Evolutionary conservation across 1,140 invertebrate species (phyloP).

Genomic region (Bilobella aurantiaca): DNA sequence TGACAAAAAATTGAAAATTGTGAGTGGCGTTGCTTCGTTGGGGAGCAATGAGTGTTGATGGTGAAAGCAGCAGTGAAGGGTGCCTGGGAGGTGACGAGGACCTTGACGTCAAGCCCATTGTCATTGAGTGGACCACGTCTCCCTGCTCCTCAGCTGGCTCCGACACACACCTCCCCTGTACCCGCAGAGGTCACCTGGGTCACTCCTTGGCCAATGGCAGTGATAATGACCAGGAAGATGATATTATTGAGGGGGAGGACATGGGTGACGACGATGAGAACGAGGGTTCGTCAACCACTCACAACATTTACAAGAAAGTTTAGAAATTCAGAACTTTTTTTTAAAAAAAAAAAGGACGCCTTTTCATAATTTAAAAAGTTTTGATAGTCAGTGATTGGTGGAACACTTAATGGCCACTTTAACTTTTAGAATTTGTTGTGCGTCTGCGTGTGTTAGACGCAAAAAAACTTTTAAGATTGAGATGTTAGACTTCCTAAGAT

Average conservation of each 20-base stretch:
- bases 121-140: background rate
- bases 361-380: too few relatives aligned
- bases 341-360: too few relatives aligned
- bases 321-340: too few relatives aligned
- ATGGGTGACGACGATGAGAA: background rate
- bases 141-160: constrained; percentile 1
- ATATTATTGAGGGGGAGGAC: background rate
- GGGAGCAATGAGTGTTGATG: background rate
- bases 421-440: too few relatives aligned
- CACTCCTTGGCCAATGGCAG: background rate
- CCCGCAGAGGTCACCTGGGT: background rate
- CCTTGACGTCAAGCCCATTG: background rate
- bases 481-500: too few relatives aligned
- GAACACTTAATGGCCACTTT: too few relatives aligned
- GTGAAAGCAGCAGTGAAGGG: constrained; percentile 1
- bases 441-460: too few relatives aligned
- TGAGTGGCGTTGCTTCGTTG: background rate
- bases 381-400: too few relatives aligned
- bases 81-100: background rate
- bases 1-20: background rate
- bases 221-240: constrained; percentile 1
- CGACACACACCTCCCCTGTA: background rate
- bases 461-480: too few relatives aligned
- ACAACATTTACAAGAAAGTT: too few relatives aligned
- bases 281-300: background rate